Percentiles rank a stretch among this genome's conserved stretches.
Evolutionary conservation across 2,113 vertebrate species (phyloP).

Genomic region (Cyanoramphus novaezelandiae): DNA sequence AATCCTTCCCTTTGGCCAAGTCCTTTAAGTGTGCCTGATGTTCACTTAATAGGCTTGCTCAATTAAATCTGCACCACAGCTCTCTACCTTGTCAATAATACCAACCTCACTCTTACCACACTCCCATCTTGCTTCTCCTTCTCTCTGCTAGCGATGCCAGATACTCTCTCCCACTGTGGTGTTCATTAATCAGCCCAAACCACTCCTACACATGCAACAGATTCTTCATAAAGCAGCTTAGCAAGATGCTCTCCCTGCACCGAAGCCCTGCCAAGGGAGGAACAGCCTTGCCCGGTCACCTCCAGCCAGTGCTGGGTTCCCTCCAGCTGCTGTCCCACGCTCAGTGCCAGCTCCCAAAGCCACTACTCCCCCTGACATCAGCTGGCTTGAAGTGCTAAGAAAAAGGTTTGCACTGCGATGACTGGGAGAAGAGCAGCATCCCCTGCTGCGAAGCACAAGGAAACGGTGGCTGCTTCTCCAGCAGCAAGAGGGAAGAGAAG

Average conservation of each 20-base stretch:
- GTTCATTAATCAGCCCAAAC: background rate
- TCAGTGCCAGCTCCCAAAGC: rapidly evolving
- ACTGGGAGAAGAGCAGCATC: background rate
- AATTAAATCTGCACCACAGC: background rate
- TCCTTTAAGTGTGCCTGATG: background rate
- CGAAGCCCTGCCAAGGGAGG: background rate
- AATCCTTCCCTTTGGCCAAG: background rate
- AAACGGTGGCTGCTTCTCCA: background rate
- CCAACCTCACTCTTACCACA: background rate
- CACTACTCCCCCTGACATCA: background rate
- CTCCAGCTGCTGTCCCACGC: background rate
- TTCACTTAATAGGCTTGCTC: background rate
- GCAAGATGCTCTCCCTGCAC: background rate
- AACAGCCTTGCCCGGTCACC: background rate
- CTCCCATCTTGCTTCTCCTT: background rate
- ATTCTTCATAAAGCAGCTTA: background rate
- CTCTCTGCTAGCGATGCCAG: background rate
- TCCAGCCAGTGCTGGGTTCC: background rate
- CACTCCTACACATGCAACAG: background rate
- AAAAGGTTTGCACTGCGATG: rapidly evolving
- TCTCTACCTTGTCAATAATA: background rate
- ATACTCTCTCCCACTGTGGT: background rate
- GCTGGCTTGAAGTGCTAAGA: background rate
- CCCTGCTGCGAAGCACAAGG: background rate
- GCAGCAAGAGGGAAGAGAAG: background rate